Percentiles rank a stretch among this genome's conserved stretches.
Conservation (phyloP, 2,113 vertebrate species). For the Elephantulus edwardii region DNA sequence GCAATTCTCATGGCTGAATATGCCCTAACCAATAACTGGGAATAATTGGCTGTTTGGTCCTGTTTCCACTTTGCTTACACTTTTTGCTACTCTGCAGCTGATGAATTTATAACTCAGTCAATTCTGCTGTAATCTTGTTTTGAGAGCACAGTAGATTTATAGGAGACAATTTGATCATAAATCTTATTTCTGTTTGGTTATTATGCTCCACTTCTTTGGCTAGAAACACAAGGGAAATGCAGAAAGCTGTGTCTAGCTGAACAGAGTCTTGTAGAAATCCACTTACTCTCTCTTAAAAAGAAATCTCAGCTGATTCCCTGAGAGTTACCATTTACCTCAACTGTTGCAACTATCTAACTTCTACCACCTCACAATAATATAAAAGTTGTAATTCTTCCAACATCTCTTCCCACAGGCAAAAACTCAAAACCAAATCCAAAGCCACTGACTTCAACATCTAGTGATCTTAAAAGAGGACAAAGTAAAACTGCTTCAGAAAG, state of each 20-base stretch:
- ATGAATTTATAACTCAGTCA: neutral
- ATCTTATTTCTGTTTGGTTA: slow-evolving; percentile 19
- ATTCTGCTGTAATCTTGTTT: slow-evolving; percentile 25
- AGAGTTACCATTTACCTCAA: neutral
- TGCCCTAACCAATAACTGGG: neutral
- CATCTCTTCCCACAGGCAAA: neutral
- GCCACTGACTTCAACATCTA: no score
- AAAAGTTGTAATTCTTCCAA: neutral
- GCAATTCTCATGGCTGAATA: neutral
- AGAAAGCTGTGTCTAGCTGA: neutral
- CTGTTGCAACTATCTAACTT: neutral
- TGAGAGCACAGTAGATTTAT: slow-evolving; percentile 14
- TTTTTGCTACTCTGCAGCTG: neutral
- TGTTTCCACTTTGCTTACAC: neutral
- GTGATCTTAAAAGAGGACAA: no score
- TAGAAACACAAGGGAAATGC: neutral
- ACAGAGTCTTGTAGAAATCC: neutral
- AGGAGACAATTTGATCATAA: slow-evolving; percentile 15
- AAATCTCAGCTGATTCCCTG: neutral
- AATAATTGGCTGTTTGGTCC: neutral
- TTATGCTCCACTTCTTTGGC: neutral
- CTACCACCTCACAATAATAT: neutral
- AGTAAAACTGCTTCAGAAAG: no score
- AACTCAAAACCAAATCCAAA: no score
- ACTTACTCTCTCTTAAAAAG: no score